A percentile compares a stretch with the other conserved stretches of the same genome.
phyloP scores from a whole-genome alignment of 2,113 vertebrate genomes.

The Ardeotis arabs region DNA sequence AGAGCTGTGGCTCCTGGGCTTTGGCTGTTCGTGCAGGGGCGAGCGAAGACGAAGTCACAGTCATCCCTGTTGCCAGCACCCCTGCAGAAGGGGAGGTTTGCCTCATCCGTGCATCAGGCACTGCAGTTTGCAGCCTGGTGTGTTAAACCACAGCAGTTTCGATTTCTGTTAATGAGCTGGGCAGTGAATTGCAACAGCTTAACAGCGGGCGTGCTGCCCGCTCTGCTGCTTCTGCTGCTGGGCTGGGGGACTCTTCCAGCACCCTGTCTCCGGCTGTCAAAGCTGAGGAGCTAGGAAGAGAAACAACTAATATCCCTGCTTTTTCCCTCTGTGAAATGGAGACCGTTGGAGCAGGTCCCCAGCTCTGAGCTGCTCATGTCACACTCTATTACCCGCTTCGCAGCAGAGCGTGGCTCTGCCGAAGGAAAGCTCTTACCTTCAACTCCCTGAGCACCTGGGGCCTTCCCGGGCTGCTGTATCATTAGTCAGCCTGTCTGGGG shows the following conservation, averaged over 20 bases:
- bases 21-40: background rate
- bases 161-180: background rate
- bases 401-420: background rate
- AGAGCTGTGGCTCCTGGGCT: background rate
- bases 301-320: background rate
- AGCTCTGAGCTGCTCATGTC: background rate
- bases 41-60: background rate
- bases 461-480: background rate
- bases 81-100: background rate
- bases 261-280: background rate
- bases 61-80: background rate
- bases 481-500: background rate
- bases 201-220: background rate
- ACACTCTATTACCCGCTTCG: rapidly evolving
- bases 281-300: background rate
- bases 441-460: background rate
- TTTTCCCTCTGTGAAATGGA: background rate
- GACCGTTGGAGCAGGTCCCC: background rate
- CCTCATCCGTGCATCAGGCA: background rate
- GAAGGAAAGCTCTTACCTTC: background rate
- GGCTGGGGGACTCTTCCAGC: background rate
- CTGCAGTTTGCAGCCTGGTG: background rate
- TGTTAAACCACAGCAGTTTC: background rate
- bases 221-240: background rate
- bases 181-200: background rate